phyloP scores from a whole-genome alignment of 1,140 invertebrate genomes.

The Copidosoma floridanum region DNA sequence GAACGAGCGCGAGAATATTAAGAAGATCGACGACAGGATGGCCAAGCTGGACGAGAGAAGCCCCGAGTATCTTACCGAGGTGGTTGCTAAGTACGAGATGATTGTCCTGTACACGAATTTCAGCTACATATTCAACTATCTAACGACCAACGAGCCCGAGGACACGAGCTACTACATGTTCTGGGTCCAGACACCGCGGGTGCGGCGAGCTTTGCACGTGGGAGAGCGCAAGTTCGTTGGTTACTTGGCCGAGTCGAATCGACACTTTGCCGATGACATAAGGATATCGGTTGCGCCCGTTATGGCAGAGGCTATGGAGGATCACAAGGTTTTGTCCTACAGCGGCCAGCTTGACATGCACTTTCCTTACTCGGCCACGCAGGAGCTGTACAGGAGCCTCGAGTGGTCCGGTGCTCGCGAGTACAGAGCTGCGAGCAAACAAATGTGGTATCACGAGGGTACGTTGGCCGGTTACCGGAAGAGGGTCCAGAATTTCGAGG shows the following conservation, averaged over 20 bases:
- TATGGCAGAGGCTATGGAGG: conserved; percentile 66
- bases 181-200: conserved; percentile 61
- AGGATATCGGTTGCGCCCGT: conserved; percentile 74
- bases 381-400: conserved; percentile 67
- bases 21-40: background rate
- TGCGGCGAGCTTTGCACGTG: conserved; percentile 76
- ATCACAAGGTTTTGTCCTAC: conserved; percentile 73
- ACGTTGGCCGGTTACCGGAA: conserved; percentile 78
- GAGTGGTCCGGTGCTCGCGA: conserved; percentile 65
- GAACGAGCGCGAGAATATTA: background rate
- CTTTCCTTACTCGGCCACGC: conserved; percentile 74
- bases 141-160: no score
- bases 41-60: no score
- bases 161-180: background rate
- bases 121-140: no score
- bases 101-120: no score
- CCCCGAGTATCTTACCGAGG: no score
- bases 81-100: no score
- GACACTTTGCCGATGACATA: conserved; percentile 65
- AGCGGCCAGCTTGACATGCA: conserved; percentile 85
- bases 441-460: conserved; percentile 65
- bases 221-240: conserved; percentile 68
- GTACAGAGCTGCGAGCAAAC: conserved; percentile 65
- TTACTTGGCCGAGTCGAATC: conserved; percentile 58
- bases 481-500: conserved; percentile 68